Evolutionary conservation across 1,140 invertebrate genomes (phyloP).

Genomic region (Ceratitis capitata): DNA sequence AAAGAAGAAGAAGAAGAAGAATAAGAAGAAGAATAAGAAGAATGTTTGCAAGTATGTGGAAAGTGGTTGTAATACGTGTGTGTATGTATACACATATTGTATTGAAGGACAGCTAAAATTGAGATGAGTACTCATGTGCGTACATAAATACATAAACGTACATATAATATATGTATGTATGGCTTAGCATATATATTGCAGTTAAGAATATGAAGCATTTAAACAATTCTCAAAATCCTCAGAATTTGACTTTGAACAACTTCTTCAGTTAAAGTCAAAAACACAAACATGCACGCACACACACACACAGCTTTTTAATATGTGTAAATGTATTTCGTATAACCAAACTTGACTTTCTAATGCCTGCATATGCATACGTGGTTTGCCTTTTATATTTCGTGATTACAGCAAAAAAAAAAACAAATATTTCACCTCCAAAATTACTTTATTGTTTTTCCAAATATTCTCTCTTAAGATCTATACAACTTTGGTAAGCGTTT

Average conservation of each 20-base stretch:
- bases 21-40: no score
- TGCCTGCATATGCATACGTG: no score
- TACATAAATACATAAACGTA: background rate
- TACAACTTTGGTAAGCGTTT: no score
- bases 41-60: no score
- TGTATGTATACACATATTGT: background rate
- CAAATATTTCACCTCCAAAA: no score
- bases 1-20: no score
- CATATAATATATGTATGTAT: background rate
- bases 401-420: no score
- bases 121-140: background rate
- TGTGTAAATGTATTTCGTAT: background rate
- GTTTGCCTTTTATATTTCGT: no score
- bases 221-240: background rate
- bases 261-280: background rate
- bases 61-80: background rate
- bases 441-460: no score
- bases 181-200: background rate
- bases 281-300: background rate
- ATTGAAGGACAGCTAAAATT: no score
- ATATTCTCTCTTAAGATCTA: no score
- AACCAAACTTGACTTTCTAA: no score
- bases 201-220: background rate
- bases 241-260: background rate
- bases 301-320: background rate